Base-by-base conservation (phyloP, 64 coral and sea anemone species). In the Pachyseris speciosa region DNA sequence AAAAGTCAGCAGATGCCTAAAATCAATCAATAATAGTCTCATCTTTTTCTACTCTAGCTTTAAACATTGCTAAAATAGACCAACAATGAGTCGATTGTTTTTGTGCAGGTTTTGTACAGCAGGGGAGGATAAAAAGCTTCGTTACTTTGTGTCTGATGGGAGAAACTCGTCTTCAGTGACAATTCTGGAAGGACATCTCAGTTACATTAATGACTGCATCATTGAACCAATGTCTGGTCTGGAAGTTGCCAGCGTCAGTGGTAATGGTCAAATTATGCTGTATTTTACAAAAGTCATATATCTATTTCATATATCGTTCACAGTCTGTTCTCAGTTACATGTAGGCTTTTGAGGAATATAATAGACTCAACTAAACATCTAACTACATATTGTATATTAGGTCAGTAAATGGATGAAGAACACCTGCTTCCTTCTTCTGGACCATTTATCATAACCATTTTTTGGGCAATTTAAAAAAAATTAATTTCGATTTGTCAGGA, bases 151-250 rank as follows among this genome's bases (percentile, higher is more conserved):
- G 24, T 88, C 90, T 57, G 74, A 89, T 86, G 58, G 89, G 19
- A 92, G 67, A 55, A 83, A 87, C 31, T 94, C 94, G 19, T 92
- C 96, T 33, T 78, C 86, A 57, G 89, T 81, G 27, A 91, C 69
- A 39, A 63, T 90, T 42, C 72, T 98, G 32, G 90, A 89, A 47
- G 96, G 96, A 10, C 96, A 98, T 69, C 74, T 87, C 43, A 94
- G 78, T 78, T 98, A 95, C 45, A 74, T 98, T 27, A 98, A 98
- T 93, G 93, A 94, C 8, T 98, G 96, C 80, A 72, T 78, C 15
- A 92, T 92, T 90, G 90, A 98, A 78, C 96, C 93, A 86, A 43
- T 66, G 5, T 60, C 72, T 37, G 96, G 96, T 27, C 52, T 88
- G 36, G 78, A 92, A 52, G 59, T 94, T 72, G 96, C 96, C 43